Base-by-base conservation (phyloP, 1,140 invertebrate genomes). In the Cephus cinctus region DNA sequence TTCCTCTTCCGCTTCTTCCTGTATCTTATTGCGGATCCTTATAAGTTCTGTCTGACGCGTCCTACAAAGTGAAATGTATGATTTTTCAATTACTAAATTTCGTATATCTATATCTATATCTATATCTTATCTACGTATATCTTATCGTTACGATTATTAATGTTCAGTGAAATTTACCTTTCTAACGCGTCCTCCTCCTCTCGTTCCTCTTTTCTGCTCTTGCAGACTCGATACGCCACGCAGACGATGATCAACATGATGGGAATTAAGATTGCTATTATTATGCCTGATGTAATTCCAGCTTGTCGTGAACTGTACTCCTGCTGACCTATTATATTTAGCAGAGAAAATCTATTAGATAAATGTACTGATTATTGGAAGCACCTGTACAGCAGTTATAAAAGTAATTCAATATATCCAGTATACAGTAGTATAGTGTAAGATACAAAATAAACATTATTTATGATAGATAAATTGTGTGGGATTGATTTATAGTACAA, bases 221-320 rank as follows among this genome's bases (percentile, higher is more conserved):
- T 78, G 52, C 87, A 77, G 70, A 83, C 80, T 69, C 83, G 82
- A 70, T 81, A 86, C 20, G 81, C 84, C 23, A 85, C 71, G 57
- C 87, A 90, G 40, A 89, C 78, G 19, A 90, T 75, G 2, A 88
- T 65, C 35, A 92, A 67, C 9, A 92, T 57, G 19, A 90, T 78
- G 0, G 90, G 90, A 44, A 92, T 72, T 52, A 94, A 73, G 16
- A 89, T 82, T 14, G 84, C 84, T 14, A 89, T 67, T 46, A 90
- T 83, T 57, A 91, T 86, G 36, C 86, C 88, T 57, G 83, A 81
- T 4, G 89, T 86, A n/a, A 87, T 77, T 16, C 88, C 88, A 2
- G 88, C 83, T 55, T 88, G 85, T 27, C 86, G 79, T 3, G 85
- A 79, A 22, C 88, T 88, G 64, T 87, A 88, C 69, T 90, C 87